Evolutionary conservation across 2,888 invertebrate genomes (phyloP).

Genomic region (Drosophila kuntzei): DNA sequence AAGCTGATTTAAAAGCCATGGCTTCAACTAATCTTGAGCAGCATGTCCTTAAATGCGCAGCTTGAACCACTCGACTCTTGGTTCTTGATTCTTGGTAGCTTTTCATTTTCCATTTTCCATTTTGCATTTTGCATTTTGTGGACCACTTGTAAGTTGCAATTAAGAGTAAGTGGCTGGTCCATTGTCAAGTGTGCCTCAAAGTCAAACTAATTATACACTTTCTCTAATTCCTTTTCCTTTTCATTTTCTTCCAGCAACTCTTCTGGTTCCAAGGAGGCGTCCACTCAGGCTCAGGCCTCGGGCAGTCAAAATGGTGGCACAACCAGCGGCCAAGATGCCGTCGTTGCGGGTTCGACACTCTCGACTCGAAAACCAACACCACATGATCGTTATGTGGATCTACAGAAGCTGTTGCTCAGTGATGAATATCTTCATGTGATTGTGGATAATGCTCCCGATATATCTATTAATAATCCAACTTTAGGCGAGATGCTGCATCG

Average conservation of each 20-base stretch:
- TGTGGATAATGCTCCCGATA: slow-evolving; percentile 86
- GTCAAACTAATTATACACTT: slow-evolving; percentile 42
- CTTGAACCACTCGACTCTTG: slow-evolving; percentile 38
- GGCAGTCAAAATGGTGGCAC: slow-evolving; percentile 73
- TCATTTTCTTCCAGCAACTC: slow-evolving; percentile 81
- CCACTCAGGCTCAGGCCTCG: slow-evolving; percentile 82
- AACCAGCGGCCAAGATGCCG: slow-evolving; percentile 72
- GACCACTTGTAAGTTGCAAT: slow-evolving; percentile 55
- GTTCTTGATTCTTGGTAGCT: slow-evolving; percentile 20
- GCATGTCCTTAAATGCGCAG: slow-evolving; percentile 37
- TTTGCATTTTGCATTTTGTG: slow-evolving; percentile 10
- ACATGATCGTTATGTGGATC: slow-evolving; percentile 84
- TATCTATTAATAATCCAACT: slow-evolving; percentile 89
- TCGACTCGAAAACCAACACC: slow-evolving; percentile 81
- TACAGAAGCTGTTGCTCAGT: slow-evolving; percentile 68
- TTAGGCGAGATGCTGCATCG: slow-evolving; percentile 89
- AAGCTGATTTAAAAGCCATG: slow-evolving; percentile 44
- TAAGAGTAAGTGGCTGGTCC: slow-evolving; percentile 37
- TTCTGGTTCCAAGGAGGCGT: slow-evolving; percentile 85
- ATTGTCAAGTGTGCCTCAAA: slow-evolving; percentile 39
- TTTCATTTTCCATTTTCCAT: background rate
- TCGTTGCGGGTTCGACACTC: slow-evolving; percentile 61
- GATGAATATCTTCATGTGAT: slow-evolving; percentile 84
- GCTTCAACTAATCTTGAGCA: slow-evolving; percentile 30
- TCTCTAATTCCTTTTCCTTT: slow-evolving; percentile 15